Evolutionary conservation across 1,140 invertebrate genomes (phyloP).

Genomic region (Nebria ingens): DNA sequence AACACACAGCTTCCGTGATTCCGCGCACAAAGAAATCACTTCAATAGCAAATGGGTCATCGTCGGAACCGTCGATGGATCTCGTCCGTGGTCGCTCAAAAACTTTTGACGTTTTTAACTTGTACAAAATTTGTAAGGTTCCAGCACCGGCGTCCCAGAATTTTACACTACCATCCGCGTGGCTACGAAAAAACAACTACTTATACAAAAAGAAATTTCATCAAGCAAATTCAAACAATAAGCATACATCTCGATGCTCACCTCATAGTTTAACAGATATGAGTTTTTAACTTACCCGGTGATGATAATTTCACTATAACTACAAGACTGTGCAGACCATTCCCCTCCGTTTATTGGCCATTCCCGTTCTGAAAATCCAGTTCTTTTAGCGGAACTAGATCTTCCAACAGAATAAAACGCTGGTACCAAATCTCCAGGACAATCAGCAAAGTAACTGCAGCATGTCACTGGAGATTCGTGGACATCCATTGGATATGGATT

Average conservation of each 20-base stretch:
- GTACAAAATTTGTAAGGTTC: conserved; percentile 88
- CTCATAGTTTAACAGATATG: not conserved
- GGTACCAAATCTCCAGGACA: conserved; percentile 94
- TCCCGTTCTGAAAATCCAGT: conserved; percentile 88
- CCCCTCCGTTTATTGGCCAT: conserved; percentile 93
- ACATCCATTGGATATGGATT: conserved; percentile 99
- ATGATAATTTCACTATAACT: conserved; percentile 96
- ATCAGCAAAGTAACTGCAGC: conserved; percentile 92
- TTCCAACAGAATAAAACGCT: conserved; percentile 62
- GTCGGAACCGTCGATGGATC: conserved; percentile 45
- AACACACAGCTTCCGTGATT: conserved; percentile 80
- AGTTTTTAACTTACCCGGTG: conserved; percentile 59
- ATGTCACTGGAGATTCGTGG: conserved; percentile 94
- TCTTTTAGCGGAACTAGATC: conserved; percentile 34
- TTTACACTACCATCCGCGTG: conserved; percentile 94
- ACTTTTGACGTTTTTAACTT: conserved; percentile 95
- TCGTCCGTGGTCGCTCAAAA: conserved; percentile 62
- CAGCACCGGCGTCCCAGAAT: conserved; percentile 95
- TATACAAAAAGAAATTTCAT: not conserved
- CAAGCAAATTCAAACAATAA: conserved; percentile 11
- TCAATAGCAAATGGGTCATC: conserved; percentile 92
- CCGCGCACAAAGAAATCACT: conserved; percentile 82
- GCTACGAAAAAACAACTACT: conserved; percentile 41
- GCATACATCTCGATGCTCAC: not conserved
- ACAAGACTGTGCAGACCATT: conserved; percentile 85